phyloP scores from a whole-genome alignment of 1,140 invertebrate species.

The Patella vulgata region DNA sequence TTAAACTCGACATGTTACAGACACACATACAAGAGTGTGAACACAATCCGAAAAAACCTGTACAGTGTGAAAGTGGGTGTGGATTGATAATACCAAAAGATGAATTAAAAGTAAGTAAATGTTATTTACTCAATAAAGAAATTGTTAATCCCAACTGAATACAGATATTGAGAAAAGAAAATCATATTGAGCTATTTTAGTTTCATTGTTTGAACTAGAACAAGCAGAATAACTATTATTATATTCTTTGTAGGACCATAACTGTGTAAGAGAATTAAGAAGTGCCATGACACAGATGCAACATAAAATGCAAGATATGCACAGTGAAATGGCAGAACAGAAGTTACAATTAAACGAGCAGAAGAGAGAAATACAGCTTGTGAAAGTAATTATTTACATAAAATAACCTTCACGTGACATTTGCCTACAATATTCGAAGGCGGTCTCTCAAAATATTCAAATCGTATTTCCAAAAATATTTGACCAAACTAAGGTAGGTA shows the following conservation, averaged over 20 bases:
- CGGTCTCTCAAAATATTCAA: too few species aligned
- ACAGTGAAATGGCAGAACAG: constrained; percentile 70
- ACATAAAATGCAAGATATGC: constrained; percentile 84
- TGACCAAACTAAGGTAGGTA: too few species aligned
- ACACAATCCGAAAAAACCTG: constrained; percentile 92
- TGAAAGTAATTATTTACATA: constrained; percentile 74
- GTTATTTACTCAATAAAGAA: too few species aligned
- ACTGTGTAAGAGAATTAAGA: constrained; percentile 89
- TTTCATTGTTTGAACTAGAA: too few species aligned
- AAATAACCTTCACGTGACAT: too few species aligned
- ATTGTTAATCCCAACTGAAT: too few species aligned
- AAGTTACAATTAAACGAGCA: constrained; percentile 85
- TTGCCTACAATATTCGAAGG: too few species aligned
- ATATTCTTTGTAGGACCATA: constrained; percentile 76
- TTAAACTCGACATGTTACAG: constrained; percentile 86
- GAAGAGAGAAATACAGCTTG: constrained; percentile 84
- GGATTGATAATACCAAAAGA: constrained; percentile 94
- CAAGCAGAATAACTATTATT: neutral
- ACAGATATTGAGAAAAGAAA: too few species aligned
- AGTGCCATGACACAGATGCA: constrained; percentile 86
- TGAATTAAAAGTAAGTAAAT: constrained; percentile 80
- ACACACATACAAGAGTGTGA: constrained; percentile 89
- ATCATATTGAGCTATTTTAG: too few species aligned
- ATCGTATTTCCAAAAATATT: too few species aligned
- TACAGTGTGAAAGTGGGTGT: constrained; percentile 92